A percentile compares a stretch with the other conserved stretches of the same genome.
phyloP scores from a whole-genome alignment of 2,888 invertebrate species.

The Drosophila differens region DNA sequence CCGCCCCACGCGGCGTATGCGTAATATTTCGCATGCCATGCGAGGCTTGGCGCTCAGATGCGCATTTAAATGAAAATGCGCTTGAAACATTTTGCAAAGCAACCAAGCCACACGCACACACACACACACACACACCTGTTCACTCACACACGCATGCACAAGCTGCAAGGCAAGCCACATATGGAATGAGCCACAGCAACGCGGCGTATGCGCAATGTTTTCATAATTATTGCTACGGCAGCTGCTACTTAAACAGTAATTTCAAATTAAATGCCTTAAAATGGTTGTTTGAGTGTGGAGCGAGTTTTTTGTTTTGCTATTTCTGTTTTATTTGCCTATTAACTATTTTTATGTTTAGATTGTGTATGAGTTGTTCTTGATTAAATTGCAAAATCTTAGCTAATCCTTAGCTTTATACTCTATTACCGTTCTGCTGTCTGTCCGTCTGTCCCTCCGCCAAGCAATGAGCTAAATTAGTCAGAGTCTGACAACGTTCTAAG shows the following conservation, averaged over 20 bases:
- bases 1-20: slow-evolving; percentile 48
- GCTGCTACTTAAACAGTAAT: slow-evolving; percentile 52
- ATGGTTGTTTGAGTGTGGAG: slow-evolving; percentile 25
- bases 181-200: slow-evolving; percentile 24
- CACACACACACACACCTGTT: slow-evolving; percentile 3
- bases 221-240: slow-evolving; percentile 56
- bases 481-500: neutral
- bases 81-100: slow-evolving; percentile 29
- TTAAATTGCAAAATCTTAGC: neutral
- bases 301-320: neutral
- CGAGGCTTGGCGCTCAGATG: slow-evolving; percentile 35
- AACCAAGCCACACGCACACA: slow-evolving; percentile 5
- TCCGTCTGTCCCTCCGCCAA: neutral
- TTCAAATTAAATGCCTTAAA: slow-evolving; percentile 55
- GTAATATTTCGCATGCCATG: slow-evolving; percentile 50
- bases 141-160: slow-evolving; percentile 7
- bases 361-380: neutral
- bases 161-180: neutral
- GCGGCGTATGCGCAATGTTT: slow-evolving; percentile 64
- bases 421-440: neutral
- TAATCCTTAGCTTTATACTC: neutral
- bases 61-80: slow-evolving; percentile 37
- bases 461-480: too few species aligned
- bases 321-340: slow-evolving; percentile 9
- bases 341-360: neutral